Evolutionary conservation across 2,888 invertebrate species (phyloP), one percentile per base, ranked within the genome.

Genomic region (Stegophylla sp.): DNA sequence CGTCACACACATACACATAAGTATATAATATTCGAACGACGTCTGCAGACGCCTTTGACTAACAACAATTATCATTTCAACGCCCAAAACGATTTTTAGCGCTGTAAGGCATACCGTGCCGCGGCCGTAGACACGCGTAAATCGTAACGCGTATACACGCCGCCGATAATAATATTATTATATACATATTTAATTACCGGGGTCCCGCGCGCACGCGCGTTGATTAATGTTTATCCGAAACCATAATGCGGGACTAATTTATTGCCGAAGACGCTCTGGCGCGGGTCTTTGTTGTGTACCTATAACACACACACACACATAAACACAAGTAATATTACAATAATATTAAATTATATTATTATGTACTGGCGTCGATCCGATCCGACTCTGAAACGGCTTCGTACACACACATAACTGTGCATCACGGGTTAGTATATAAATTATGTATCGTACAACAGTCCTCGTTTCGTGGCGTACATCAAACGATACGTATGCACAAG

Each of bases 221-320:
- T 75, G 75, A 75, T 75, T 75, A 75, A 75, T 75, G 75, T 75
- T 75, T 51, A 63, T 48, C 63, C 63, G 48, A 63, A 63, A 74
- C 48, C n/a, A 9, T 48, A 48, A 63, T 28, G 61, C 48, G 48
- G 61, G 48, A 63, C 63, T 63, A 74, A 74, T 63, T 63, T 63
- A 74, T 48, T 61, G 74, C 48, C 74, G 63, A 63, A 74, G 61
- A 48, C 61, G 17, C 15, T 43, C 41, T n/a, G n/a, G 73, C 15
- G 59, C 41, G 26, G n/a, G 73, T 45, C 45, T 28, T 26, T 45
- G 45, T 73, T 61, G 61, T n/a, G 43, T 7, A n/a, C n/a, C n/a
- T n/a, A n/a, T n/a, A n/a, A n/a, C n/a, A n/a, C n/a, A n/a, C n/a
- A n/a, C n/a, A n/a, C n/a, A n/a, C n/a, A n/a, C n/a, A n/a, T n/a